These are phyloP conservation scores for Amblyjoppa proteus DNA, from an alignment of 2,888 invertebrate genomes.

Conservation along the genomic window DNA sequence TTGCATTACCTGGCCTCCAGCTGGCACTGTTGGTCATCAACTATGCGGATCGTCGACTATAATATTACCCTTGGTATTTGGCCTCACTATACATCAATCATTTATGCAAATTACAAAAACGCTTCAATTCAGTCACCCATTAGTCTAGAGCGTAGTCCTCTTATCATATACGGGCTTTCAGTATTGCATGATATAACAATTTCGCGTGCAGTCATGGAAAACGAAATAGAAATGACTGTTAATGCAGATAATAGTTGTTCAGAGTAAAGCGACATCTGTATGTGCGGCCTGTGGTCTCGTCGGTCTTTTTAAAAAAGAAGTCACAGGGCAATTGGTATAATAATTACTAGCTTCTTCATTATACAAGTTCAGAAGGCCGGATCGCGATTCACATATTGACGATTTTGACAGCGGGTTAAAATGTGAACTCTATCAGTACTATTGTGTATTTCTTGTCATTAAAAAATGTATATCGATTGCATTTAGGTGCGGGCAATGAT, in stretches of 20 bases:
- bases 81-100: background rate
- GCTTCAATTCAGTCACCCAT: background rate
- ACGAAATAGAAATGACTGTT: background rate
- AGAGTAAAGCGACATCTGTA: background rate
- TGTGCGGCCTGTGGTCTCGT: background rate
- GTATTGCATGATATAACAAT: background rate
- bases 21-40: background rate
- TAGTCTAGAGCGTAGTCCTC: background rate
- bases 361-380: background rate
- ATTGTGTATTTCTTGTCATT: background rate
- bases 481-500: no score
- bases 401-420: background rate
- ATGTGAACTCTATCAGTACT: background rate
- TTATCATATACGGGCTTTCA: background rate
- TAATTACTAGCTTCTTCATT: background rate
- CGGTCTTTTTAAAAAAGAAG: background rate
- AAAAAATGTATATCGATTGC: background rate
- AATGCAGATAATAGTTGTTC: background rate
- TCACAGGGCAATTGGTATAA: background rate
- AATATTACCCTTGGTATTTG: background rate
- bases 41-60: background rate
- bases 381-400: background rate
- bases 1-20: no score
- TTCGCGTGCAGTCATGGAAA: background rate
- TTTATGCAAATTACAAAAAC: background rate